Evolutionary conservation across 2,888 invertebrate genomes (phyloP).

Genomic region (Fragum whitleyi): DNA sequence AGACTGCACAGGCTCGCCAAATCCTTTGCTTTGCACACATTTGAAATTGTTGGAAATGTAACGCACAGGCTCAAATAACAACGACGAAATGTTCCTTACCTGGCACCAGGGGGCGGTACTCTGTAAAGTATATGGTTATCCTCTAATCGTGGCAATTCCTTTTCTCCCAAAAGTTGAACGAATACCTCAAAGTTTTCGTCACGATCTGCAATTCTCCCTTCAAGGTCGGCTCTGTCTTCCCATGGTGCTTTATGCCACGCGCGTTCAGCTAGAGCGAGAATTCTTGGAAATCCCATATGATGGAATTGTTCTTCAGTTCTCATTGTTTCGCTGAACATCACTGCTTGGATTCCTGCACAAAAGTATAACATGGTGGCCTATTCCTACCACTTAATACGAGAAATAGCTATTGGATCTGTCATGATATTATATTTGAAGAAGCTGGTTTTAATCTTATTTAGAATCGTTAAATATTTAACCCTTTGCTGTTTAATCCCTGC

Average conservation of each 20-base stretch:
- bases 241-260: constrained; percentile 81
- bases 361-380: background rate
- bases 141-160: constrained; percentile 74
- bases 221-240: constrained; percentile 68
- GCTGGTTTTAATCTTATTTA: too few species aligned
- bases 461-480: too few species aligned
- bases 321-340: constrained; percentile 77
- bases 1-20: too few species aligned
- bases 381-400: too few species aligned
- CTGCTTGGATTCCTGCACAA: constrained; percentile 78
- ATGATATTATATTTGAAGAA: too few species aligned
- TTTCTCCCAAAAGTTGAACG: constrained; percentile 74
- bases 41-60: too few species aligned
- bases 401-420: too few species aligned
- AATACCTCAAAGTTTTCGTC: constrained; percentile 73
- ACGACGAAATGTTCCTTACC: too few species aligned
- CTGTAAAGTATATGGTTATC: constrained; percentile 67
- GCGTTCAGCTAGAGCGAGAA: constrained; percentile 80
- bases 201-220: constrained; percentile 31
- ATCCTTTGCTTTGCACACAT: too few species aligned
- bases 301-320: constrained; percentile 68
- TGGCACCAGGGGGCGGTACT: constrained; percentile 77
- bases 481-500: too few species aligned
- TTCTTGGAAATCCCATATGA: constrained; percentile 75
- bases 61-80: too few species aligned